Base-by-base conservation (phyloP, 1,140 invertebrate species). In the Drosophila bocqueti region DNA sequence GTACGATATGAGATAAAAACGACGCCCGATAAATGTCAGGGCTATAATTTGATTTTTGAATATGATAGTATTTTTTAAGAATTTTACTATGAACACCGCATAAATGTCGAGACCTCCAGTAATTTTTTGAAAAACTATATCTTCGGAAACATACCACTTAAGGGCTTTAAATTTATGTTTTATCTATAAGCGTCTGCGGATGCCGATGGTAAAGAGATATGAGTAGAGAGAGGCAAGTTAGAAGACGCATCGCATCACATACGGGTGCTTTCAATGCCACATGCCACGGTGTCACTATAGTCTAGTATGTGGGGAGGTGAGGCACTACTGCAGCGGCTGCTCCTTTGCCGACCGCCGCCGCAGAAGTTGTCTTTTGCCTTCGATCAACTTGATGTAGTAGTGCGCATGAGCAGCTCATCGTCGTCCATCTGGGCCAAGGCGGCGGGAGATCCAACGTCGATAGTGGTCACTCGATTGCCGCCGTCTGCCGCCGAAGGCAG, bases 381-480 rank as follows among this genome's bases (percentile, higher is more conserved):
- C 72, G 80, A 92, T 92, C 91, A 92, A 91, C 91, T 92, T 45
- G 79, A 57, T 54, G 63, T 60, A 11, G 81, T 81, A 34, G 75
- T 83, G 36, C 81, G 83, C 18, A 75, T 86, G 11, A 92, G 82
- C 50, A 92, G 55, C 49, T 92, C 91, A 75, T 92, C 91, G 11
- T 92, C 91, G 49, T 92, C 91, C 45, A 92, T 50, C 54, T 91
- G 73, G 5, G 84, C 87, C 15, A 92, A 55, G 0, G 91, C 84
- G 0, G 80, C 76, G 1, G 87, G 77, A 0, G 91, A 92, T 80
- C 95, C 94, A 15, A 96, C 94, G 82, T 96, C 96, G 36, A 96
- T 94, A 72, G 95, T 96, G 46, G 94, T 94, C 26, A 96, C 95
- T 21, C 94, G 93, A 49, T 95, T 95, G 7, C 95, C 95, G 4